Conservation (phyloP, 53 echinoderm and acorn worm species). For the Apostichopus leukothele region DNA sequence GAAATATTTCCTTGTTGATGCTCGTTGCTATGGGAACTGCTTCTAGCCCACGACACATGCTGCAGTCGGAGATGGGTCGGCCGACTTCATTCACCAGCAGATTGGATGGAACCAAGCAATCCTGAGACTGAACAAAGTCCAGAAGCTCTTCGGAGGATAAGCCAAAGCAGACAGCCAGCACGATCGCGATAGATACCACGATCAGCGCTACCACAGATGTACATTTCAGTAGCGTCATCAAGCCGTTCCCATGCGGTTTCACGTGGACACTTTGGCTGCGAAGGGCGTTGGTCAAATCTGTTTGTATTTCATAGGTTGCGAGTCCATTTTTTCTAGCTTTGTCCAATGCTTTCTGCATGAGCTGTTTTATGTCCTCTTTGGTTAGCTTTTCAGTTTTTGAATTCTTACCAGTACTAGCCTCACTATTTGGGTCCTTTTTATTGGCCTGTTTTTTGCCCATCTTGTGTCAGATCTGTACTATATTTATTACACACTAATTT, state of each 20-base stretch:
- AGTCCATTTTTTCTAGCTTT: constrained; percentile 8
- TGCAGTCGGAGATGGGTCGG: constrained; percentile 70
- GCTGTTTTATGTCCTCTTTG: background rate
- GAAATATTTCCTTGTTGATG: constrained; percentile 73
- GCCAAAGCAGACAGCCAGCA: background rate
- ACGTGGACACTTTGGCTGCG: background rate
- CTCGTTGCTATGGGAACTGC: constrained; percentile 57
- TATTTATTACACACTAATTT: too few species aligned
- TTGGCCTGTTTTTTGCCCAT: too few species aligned
- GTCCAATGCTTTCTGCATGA: background rate
- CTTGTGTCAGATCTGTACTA: too few species aligned
- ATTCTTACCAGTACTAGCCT: too few species aligned
- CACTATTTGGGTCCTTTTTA: too few species aligned
- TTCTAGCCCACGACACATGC: constrained; percentile 63
- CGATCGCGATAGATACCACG: background rate
- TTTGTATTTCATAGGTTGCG: background rate
- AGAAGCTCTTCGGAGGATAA: background rate
- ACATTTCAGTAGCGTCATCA: background rate
- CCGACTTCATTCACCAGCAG: constrained; percentile 60
- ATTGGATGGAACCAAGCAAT: constrained; percentile 67
- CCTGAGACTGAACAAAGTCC: background rate
- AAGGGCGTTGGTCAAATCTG: background rate
- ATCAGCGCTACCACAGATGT: background rate
- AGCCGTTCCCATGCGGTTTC: background rate
- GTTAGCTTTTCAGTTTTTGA: background rate